Base-by-base conservation (phyloP, 2,113 vertebrate genomes). In the Amphiprion ocellaris region DNA sequence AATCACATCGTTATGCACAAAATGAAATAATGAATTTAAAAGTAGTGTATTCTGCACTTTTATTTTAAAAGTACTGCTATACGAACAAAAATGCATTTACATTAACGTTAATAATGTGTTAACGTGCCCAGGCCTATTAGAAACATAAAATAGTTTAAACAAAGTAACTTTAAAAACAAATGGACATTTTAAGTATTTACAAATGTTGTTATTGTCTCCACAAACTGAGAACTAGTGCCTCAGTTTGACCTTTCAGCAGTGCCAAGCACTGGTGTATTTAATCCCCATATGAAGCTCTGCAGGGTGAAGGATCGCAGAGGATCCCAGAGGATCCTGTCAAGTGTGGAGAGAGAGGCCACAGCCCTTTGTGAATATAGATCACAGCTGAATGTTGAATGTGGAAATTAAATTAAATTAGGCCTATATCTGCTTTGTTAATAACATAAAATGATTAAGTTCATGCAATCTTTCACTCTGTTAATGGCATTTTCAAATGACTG, bases 271-370 rank as follows among this genome's bases (percentile, higher is more conserved):
- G 9, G 41, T 65, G 74, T 41, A 8, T 59, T 74, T 69, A 64
- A 69, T 83, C 74, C 69, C 44, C 37, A 46, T 19, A 78, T 69
- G 53, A 30, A 54, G 75, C 5, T 74, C 59, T 53, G 64, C 2
- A 14, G 63, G 23, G 28, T 24, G 50, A 39, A 30, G 23, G 63
- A 14, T 4, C 2, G 33, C 55, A 5, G 17, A 33, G 37, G 16
- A 33, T 61, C 74, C 47, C 10, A 28, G 62, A 50, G 49, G 21
- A 21, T 15, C 49, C 9, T 72, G 44, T 72, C 58, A 64, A 69
- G 64, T 58, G 71, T 50, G 21, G 16, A 62, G 39, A 26, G 60
- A 65, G 52, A 37, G 26, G 17, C 3, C 23, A 49, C 47, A 49
- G 17, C 8, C 55, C 39, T 28, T 49, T 39, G 10, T 49, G 30